These are phyloP conservation scores for Cyclophora punctaria DNA, from an alignment of 2,888 invertebrate species.

Conservation along the genomic window DNA sequence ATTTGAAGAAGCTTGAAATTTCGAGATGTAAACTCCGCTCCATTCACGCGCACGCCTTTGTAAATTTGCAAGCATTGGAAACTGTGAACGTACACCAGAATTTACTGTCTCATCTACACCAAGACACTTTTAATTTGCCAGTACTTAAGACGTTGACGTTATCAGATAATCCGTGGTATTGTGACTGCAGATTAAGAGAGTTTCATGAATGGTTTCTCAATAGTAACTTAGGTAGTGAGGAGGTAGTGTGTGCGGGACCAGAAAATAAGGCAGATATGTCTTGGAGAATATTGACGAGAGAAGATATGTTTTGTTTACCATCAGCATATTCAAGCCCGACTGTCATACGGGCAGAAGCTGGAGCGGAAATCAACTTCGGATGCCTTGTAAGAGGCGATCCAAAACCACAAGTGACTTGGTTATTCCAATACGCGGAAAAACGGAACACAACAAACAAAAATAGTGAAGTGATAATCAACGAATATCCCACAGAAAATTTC, in stretches of 20 bases:
- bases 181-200: slow-evolving; percentile 88
- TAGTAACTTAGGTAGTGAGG: slow-evolving; percentile 84
- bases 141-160: slow-evolving; percentile 84
- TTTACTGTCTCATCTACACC: slow-evolving; percentile 79
- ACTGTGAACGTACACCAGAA: slow-evolving; percentile 89
- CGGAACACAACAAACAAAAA: slow-evolving; percentile 44
- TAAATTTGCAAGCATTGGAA: slow-evolving; percentile 83
- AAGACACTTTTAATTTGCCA: slow-evolving; percentile 61
- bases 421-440: slow-evolving; percentile 77
- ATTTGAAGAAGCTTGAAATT: slow-evolving; percentile 86
- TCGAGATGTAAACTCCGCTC: slow-evolving; percentile 83
- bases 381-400: slow-evolving; percentile 89
- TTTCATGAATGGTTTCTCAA: slow-evolving; percentile 88
- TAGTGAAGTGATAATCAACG: slow-evolving; percentile 50
- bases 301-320: slow-evolving; percentile 88
- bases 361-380: slow-evolving; percentile 87
- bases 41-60: slow-evolving; percentile 84
- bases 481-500: slow-evolving; percentile 41
- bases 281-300: slow-evolving; percentile 84
- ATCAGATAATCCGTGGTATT: slow-evolving; percentile 91
- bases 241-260: slow-evolving; percentile 83
- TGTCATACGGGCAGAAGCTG: slow-evolving; percentile 81
- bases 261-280: slow-evolving; percentile 76
- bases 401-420: slow-evolving; percentile 86
- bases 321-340: slow-evolving; percentile 76